These are phyloP conservation scores for Troides aeacus DNA, from an alignment of 2,888 invertebrate species.

Conservation along the genomic window DNA sequence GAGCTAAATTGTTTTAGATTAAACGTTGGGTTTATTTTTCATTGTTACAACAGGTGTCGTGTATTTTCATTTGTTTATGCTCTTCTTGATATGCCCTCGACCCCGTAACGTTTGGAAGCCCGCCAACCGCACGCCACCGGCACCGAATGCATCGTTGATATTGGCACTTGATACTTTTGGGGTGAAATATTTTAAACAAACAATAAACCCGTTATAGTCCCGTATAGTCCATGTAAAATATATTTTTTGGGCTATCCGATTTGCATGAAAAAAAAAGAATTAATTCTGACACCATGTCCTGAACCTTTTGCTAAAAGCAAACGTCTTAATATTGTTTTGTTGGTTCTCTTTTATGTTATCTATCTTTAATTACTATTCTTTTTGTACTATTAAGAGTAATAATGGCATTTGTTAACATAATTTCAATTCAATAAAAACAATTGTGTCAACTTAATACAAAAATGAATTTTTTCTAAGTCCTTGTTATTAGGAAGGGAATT, in stretches of 20 bases:
- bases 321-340: too few relatives aligned
- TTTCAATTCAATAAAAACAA: too few relatives aligned
- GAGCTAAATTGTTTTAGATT: neutral
- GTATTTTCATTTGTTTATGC: slow-evolving; percentile 36
- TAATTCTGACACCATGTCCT: too few relatives aligned
- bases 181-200: slow-evolving; percentile 25
- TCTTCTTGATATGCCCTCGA: slow-evolving; percentile 40
- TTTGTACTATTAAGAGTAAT: too few relatives aligned
- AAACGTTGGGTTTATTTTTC: neutral
- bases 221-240: slow-evolving; percentile 5
- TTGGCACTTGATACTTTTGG: slow-evolving; percentile 27
- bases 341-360: too few relatives aligned
- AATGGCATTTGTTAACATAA: too few relatives aligned
- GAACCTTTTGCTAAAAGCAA: too few relatives aligned
- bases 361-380: too few relatives aligned
- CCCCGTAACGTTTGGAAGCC: slow-evolving; percentile 39
- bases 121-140: slow-evolving; percentile 35
- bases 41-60: slow-evolving; percentile 33
- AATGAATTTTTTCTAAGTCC: too few relatives aligned
- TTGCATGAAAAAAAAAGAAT: neutral
- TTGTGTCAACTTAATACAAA: too few relatives aligned
- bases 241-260: neutral
- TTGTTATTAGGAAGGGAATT: too few relatives aligned
- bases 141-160: slow-evolving; percentile 33
- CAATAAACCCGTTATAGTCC: slow-evolving; percentile 18